A percentile compares a stretch with the other conserved stretches of the same genome.
These are phyloP conservation scores for Salvelinus fontinalis DNA, from an alignment of 2,113 vertebrate genomes.

Conservation along the genomic window DNA sequence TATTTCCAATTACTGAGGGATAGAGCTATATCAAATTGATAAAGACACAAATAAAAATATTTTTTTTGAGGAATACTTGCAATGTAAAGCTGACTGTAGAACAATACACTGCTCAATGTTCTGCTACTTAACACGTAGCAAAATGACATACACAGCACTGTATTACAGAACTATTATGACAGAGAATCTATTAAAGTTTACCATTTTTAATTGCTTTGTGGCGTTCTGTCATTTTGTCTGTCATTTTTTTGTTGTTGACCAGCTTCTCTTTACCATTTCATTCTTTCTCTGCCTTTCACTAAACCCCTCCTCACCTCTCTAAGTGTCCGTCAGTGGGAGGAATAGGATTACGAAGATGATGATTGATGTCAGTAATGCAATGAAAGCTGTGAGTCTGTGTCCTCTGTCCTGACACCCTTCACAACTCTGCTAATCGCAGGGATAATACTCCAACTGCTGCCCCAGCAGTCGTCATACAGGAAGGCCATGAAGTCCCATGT, in stretches of 20 bases:
- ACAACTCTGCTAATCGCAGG: slow-evolving; percentile 69
- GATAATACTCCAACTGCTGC: slow-evolving; percentile 70
- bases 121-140: slow-evolving; percentile 34
- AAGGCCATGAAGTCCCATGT: neutral
- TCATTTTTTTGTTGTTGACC: neutral
- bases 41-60: slow-evolving; percentile 2
- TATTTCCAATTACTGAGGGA: neutral
- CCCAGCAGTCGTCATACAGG: slow-evolving; percentile 50
- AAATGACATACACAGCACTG: slow-evolving; percentile 27
- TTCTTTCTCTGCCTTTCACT: slow-evolving; percentile 17
- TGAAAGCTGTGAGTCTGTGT: slow-evolving; percentile 63
- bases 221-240: slow-evolving; percentile 41
- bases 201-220: slow-evolving; percentile 51
- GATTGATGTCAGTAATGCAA: slow-evolving; percentile 62
- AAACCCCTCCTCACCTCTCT: neutral
- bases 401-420: slow-evolving; percentile 66
- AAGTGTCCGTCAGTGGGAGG: slow-evolving; percentile 25
- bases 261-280: slow-evolving; percentile 3
- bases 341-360: slow-evolving; percentile 65
- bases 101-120: slow-evolving; percentile 45
- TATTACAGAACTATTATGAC: slow-evolving; percentile 26
- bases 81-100: slow-evolving; percentile 54
- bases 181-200: slow-evolving; percentile 56
- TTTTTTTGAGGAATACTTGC: too few species aligned
- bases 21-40: neutral